Conservation (phyloP, 1,140 invertebrate species). For the Ctenoplectra terminalis region DNA sequence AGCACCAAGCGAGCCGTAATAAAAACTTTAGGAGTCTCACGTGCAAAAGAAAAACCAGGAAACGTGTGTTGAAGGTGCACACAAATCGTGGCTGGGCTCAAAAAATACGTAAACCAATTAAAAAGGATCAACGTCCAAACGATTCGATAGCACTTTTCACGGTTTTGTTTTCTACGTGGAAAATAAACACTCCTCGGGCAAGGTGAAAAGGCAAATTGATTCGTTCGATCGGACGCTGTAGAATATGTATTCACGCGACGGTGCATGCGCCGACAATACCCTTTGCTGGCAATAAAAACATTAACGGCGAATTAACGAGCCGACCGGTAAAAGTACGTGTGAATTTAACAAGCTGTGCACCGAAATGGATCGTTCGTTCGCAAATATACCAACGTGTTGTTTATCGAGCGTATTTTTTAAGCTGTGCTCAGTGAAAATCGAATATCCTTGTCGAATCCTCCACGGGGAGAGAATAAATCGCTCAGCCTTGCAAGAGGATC, state of each 20-base stretch:
- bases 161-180: constrained; percentile 23
- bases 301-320: constrained; percentile 36
- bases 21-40: no score
- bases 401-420: constrained; percentile 6
- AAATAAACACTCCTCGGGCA: constrained; percentile 27
- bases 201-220: constrained; percentile 46
- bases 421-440: not conserved
- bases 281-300: constrained; percentile 49
- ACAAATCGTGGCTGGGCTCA: not conserved
- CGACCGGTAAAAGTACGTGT: constrained; percentile 7
- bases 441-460: not conserved
- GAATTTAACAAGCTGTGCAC: constrained; percentile 23
- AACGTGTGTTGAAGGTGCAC: not conserved
- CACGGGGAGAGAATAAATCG: not conserved
- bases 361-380: not conserved
- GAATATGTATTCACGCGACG: constrained; percentile 30
- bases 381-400: not conserved
- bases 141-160: not conserved
- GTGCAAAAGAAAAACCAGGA: not conserved
- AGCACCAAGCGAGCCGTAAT: no score
- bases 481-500: not conserved
- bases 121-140: constrained; percentile 31
- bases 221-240: not conserved
- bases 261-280: not conserved
- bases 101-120: constrained; percentile 15